Base-by-base conservation (phyloP, 2,113 vertebrate species). In the Neolamprologus longior region DNA sequence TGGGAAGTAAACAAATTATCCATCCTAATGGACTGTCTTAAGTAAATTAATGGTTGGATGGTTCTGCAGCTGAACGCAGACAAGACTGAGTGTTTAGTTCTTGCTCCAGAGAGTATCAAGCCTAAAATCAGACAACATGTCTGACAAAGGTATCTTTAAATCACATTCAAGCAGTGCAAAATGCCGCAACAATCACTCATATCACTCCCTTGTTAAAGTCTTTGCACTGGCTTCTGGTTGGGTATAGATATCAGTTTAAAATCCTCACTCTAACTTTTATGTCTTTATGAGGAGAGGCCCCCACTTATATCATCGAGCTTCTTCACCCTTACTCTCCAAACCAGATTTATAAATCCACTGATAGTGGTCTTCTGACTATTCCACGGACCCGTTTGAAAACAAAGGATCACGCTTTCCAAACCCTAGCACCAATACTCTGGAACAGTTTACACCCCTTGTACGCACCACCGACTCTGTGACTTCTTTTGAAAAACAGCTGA, bases 331-430 rank as follows among this genome's bases (percentile, higher is more conserved):
- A 63, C 28, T 63, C 28, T 63, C 28, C 57, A 61, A 61, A 61
- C 28, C 9, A 0, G 57, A 61, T 61, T 2, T 19, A 0, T 63
- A 63, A 0, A 63, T 33, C 28, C 28, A 63, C 58, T 63, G 15
- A 63, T 61, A 61, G 57, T 0, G 28, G 15, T 63, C 15, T 33
- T 63, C 9, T 63, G 58, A 63, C 28, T 63, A 33, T 19, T 33
- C 28, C 58, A 63, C 17, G 2, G 58, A 19, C 4, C 58, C 1
- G 5, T 33, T 33, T 33, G 58, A 63, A 63, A 63, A 63, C 58
- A 63, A 63, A 63, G 28, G 58, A 33, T 63, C 58, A 63, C 5
- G 2, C 58, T 63, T 63, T 19, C 58, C 15, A 63, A 63, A 63
- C 28, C 15, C 58, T 63, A 63, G 15, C 58, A 63, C 28, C 28